Percentiles rank a stretch among this genome's conserved stretches.
Evolutionary conservation across 2,797 vertebrate genomes (phyloP).

Genomic region (Nannoperca obscura): DNA sequence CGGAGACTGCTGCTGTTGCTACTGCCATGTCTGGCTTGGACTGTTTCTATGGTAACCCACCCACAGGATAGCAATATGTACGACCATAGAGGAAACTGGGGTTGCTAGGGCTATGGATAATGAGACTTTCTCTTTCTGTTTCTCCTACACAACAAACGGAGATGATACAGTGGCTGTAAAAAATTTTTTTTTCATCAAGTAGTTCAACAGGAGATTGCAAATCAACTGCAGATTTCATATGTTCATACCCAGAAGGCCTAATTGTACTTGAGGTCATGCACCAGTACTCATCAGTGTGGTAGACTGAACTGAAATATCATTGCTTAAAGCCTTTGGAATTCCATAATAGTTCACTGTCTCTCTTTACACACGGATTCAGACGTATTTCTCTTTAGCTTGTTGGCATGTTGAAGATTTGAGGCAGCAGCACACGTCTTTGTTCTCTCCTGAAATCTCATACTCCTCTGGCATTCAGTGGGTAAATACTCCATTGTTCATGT

Average conservation of each 20-base stretch:
- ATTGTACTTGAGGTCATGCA: slow-evolving; percentile 36
- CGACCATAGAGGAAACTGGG: slow-evolving; percentile 76
- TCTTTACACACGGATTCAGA: slow-evolving; percentile 3
- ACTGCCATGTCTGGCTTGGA: slow-evolving; percentile 85
- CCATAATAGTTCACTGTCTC: slow-evolving; percentile 13
- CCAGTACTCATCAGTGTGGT: slow-evolving; percentile 5
- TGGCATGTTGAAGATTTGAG: slow-evolving; percentile 30
- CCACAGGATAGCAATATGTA: slow-evolving; percentile 83
- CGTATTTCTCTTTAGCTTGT: slow-evolving; percentile 25
- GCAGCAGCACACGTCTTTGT: slow-evolving; percentile 48
- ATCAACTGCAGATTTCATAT: slow-evolving; percentile 9
- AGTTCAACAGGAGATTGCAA: too few relatives aligned
- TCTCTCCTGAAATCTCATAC: slow-evolving; percentile 56
- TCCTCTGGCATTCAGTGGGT: slow-evolving; percentile 47
- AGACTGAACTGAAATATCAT: slow-evolving; percentile 25
- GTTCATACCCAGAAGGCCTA: slow-evolving; percentile 14
- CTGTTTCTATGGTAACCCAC: slow-evolving; percentile 89
- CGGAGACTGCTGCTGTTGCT: slow-evolving; percentile 75
- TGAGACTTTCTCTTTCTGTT: slow-evolving; percentile 73
- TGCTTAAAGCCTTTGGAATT: slow-evolving; percentile 31
- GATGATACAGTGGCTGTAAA: slow-evolving; percentile 58
- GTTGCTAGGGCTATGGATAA: slow-evolving; percentile 85
- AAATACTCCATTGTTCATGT: slow-evolving; percentile 60
- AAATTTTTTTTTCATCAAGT: slow-evolving; percentile 44
- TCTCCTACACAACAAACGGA: slow-evolving; percentile 72